phyloP scores from a whole-genome alignment of 2,797 vertebrate genomes.

The Poeciliopsis paucimaculata region DNA sequence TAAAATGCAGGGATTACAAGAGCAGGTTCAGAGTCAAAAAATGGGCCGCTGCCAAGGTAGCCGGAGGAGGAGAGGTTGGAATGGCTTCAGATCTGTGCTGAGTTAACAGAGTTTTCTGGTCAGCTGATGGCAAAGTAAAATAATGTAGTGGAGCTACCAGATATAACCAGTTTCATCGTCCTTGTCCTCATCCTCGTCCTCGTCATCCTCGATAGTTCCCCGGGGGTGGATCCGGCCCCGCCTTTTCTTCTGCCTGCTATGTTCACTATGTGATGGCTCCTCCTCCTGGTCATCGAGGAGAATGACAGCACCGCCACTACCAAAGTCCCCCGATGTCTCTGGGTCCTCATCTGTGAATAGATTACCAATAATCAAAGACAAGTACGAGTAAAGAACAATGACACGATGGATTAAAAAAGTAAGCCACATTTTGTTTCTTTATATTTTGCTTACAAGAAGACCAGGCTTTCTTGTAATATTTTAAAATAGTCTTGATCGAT shows the following conservation, averaged over 20 bases:
- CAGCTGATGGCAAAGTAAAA: slow-evolving; percentile 65
- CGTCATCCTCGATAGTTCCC: slow-evolving; percentile 91
- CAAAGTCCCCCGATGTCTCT: slow-evolving; percentile 95
- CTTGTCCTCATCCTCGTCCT: slow-evolving; percentile 94
- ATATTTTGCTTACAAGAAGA: background rate
- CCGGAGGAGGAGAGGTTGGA: slow-evolving; percentile 74
- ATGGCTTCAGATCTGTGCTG: slow-evolving; percentile 89
- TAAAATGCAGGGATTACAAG: slow-evolving; percentile 45
- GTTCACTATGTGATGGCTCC: slow-evolving; percentile 76
- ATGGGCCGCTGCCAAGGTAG: slow-evolving; percentile 65
- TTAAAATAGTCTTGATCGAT: background rate
- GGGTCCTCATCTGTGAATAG: slow-evolving; percentile 88
- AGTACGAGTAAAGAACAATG: background rate
- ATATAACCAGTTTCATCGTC: slow-evolving; percentile 94
- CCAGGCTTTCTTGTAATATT: background rate
- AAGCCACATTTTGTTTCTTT: background rate
- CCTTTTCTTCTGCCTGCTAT: slow-evolving; percentile 84
- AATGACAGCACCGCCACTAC: slow-evolving; percentile 89
- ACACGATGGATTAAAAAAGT: background rate
- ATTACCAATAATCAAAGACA: slow-evolving; percentile 11
- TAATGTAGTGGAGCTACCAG: slow-evolving; percentile 89
- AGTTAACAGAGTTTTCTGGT: slow-evolving; percentile 83
- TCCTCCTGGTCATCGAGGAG: slow-evolving; percentile 91
- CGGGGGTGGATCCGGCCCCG: slow-evolving; percentile 87
- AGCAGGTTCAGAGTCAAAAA: slow-evolving; percentile 55